These are phyloP conservation scores for Encarsia formosa DNA, from an alignment of 2,888 invertebrate genomes.

Conservation along the genomic window DNA sequence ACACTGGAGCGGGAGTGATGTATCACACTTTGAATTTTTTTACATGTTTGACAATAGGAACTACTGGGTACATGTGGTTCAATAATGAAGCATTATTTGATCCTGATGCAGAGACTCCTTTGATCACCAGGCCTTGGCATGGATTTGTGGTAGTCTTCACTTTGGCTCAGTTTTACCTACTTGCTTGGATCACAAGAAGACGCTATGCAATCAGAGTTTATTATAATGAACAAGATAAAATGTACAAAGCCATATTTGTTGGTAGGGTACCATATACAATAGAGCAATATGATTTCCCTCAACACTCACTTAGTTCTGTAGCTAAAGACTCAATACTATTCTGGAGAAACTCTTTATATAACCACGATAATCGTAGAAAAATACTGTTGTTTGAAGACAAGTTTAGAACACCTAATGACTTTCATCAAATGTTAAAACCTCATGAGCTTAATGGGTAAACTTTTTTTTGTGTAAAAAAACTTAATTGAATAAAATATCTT, in stretches of 20 bases:
- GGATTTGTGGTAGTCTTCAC: background rate
- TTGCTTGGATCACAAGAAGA: background rate
- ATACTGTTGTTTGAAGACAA: constrained; percentile 20
- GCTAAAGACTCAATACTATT: background rate
- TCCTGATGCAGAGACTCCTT: background rate
- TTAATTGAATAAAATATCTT: too few species aligned
- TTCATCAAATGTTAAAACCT: constrained; percentile 9
- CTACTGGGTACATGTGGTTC: background rate
- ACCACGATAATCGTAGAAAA: constrained; percentile 9
- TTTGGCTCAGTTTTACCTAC: too few species aligned
- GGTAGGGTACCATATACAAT: constrained; percentile 19
- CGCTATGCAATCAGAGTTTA: constrained; percentile 27
- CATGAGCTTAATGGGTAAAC: too few species aligned
- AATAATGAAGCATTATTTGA: background rate
- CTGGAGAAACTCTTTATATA: constrained; percentile 19
- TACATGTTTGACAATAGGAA: background rate
- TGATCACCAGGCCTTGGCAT: too few species aligned
- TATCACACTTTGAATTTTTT: constrained; percentile 4
- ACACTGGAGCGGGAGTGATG: background rate
- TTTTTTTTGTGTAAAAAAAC: background rate
- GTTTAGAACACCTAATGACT: constrained; percentile 25
- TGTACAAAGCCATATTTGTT: constrained; percentile 19
- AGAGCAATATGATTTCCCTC: constrained; percentile 10
- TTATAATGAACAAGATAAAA: constrained; percentile 10
- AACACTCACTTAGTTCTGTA: background rate